Conservation (phyloP, 1,140 invertebrate genomes). For the Caenorhabditis latens region DNA sequence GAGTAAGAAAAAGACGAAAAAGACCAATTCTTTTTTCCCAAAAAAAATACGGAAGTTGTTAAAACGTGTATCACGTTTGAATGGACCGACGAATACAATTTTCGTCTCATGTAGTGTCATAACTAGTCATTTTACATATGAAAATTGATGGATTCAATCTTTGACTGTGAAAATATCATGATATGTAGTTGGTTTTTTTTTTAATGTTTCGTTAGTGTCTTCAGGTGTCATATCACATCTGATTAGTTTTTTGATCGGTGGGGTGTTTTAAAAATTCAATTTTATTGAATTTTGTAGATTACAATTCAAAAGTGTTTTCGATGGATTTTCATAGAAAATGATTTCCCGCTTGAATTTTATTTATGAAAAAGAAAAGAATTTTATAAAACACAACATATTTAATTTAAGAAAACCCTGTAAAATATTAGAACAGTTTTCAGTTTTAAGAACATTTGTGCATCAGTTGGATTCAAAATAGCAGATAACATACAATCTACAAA, state of each 20-base stretch:
- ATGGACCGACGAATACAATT: constrained; percentile 6
- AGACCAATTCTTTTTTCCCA: background rate
- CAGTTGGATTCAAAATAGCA: too few relatives aligned
- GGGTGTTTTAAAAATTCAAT: background rate
- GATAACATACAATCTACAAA: too few relatives aligned
- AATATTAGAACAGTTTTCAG: too few relatives aligned
- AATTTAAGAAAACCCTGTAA: too few relatives aligned
- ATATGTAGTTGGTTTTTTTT: background rate
- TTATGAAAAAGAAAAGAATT: too few relatives aligned
- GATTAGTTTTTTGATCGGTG: background rate
- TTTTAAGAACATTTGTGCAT: too few relatives aligned
- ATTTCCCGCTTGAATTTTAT: too few relatives aligned
- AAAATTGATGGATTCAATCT: background rate
- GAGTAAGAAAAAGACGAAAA: background rate
- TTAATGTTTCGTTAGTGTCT: background rate
- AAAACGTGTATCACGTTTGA: constrained; percentile 21
- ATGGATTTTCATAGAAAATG: too few relatives aligned
- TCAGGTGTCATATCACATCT: constrained; percentile 1
- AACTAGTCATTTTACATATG: background rate
- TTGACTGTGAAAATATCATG: background rate
- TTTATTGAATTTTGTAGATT: too few relatives aligned
- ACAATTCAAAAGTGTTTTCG: too few relatives aligned
- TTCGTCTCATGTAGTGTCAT: background rate
- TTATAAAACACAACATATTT: too few relatives aligned
- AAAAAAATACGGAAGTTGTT: constrained; percentile 38